Base-by-base conservation (phyloP, 2,797 vertebrate genomes). In the Oryzias sinensis region DNA sequence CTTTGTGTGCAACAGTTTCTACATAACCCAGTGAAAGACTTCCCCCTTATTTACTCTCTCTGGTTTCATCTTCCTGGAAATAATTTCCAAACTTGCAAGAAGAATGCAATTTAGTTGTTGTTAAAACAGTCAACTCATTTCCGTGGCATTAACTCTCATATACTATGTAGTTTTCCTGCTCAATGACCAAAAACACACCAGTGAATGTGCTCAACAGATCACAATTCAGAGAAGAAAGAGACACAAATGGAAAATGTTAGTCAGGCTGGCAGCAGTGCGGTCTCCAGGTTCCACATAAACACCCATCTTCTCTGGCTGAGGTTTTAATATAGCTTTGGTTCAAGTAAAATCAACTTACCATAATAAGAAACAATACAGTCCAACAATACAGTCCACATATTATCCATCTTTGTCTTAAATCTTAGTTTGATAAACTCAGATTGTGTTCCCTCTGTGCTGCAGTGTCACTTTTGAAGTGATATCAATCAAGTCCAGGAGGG, bases 41-140 rank as follows among this genome's bases (percentile, higher is more conserved):
- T 8, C 3, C n/a, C 18, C 18, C 16, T 43, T 15, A 15, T 45
- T 45, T 45, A 45, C 43, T 45, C 43, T 45, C 33, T 33, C 33
- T 33, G 6, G n/a, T 14, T 44, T 18, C 43, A 45, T n/a, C 18
- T 17, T 45, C n/a, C 17, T 45, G 43, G 43, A 53, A 57, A 52
- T 11, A 6, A 20, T 54, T 18, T 4, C n/a, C 45, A 33, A 46
- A 14, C 41, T 42, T 4, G 1, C 50, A 46, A 25, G 27, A 61
- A 45, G 27, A 64, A 17, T 41, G 49, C 16, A 45, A 45, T 45
- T 45, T 45, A 45, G n/a, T 18, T 18, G 43, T 18, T 45, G 43
- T 11, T 18, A 17, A n/a, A 45, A 45, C n/a, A 45, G 43, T 45
- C 17, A 18, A 45, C 17, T 45, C 43, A 45, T 45, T 45, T 45